Evolutionary conservation across 1,140 invertebrate genomes (phyloP), one percentile per base, ranked within the genome.

Genomic region (Teleogryllus occipitalis): DNA sequence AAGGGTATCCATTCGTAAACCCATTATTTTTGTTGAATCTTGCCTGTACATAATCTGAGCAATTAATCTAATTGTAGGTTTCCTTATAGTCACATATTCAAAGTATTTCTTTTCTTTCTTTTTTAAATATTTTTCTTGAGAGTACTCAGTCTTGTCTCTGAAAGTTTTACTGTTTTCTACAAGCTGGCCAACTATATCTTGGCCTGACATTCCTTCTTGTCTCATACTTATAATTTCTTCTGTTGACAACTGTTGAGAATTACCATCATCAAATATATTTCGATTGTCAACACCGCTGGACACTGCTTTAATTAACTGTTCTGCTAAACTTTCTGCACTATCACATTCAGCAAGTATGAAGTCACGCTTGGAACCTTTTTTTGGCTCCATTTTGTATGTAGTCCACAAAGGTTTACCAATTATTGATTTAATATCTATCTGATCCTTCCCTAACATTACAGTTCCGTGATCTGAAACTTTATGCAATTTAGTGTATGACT

Each of bases 71-170:
- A 97, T 89, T 47, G 89, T 94, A 0, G 96, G 95, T 83, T 90
- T 91, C 18, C 91, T 86, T 54, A 97, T 89, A 80, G 92, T 91
- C 22, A 96, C 86, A 83, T 91, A 93, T 82, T 94, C 92, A 84
- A 91, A 93, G 86, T 97, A 97, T 85, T 97, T 97, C 81, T 93
- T 93, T 82, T 96, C 93, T 85, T 98, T 98, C 85, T 98, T 98
- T 76, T 92, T 94, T 8, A 98, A 89, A 85, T 98, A 98, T 85
- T 98, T 98, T 82, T 96, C 93, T 86, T 98, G 96, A 0, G 96
- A 95, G 85, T 93, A 98, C 83, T 94, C 94, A 1, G 96, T 98
- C 89, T 97, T 98, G 48, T 90, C 88, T 47, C 90, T 88, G 86
- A 96, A 96, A 12, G 95, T 96, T 80, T 91, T 92, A 74, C 96